These are phyloP conservation scores for Arrhamphus sclerolepis DNA, from an alignment of 2,797 vertebrate genomes.

Conservation along the genomic window DNA sequence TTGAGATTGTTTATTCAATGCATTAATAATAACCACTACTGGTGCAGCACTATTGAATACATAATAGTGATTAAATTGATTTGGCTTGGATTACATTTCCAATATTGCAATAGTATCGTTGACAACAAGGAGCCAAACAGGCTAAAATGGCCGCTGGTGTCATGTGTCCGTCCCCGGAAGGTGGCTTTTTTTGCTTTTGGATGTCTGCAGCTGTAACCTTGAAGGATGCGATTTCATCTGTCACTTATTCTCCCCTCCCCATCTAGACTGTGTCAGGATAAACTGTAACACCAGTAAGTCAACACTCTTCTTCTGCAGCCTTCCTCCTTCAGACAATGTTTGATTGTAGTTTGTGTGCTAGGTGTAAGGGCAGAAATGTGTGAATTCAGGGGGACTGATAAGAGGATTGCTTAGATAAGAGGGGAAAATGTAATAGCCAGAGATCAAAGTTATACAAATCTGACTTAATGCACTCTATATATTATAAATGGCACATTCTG, in stretches of 20 bases:
- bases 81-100: constrained; percentile 22
- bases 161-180: constrained; percentile 99
- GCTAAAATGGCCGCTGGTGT: constrained; percentile 89
- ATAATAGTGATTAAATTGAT: neutral
- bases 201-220: constrained; percentile 99
- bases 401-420: constrained; percentile 72
- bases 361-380: constrained; percentile 56
- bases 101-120: constrained; percentile 3
- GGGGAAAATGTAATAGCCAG: constrained; percentile 51
- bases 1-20: neutral
- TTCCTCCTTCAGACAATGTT: constrained; percentile 66
- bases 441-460: constrained; percentile 74
- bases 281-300: constrained; percentile 99
- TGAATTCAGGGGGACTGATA: constrained; percentile 63
- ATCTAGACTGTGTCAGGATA: constrained; percentile 99
- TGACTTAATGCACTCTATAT: constrained; percentile 48
- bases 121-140: constrained; percentile 14
- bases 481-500: constrained; percentile 58
- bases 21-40: constrained; percentile 12
- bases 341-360: constrained; percentile 63
- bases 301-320: constrained; percentile 90
- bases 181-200: constrained; percentile 96
- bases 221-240: constrained; percentile 99
- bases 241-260: constrained; percentile 99
- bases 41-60: constrained; percentile 17